A percentile compares a stretch with the other conserved stretches of the same genome.
phyloP scores from a whole-genome alignment of 2,888 invertebrate species.

The Balanococcus diminutus region DNA sequence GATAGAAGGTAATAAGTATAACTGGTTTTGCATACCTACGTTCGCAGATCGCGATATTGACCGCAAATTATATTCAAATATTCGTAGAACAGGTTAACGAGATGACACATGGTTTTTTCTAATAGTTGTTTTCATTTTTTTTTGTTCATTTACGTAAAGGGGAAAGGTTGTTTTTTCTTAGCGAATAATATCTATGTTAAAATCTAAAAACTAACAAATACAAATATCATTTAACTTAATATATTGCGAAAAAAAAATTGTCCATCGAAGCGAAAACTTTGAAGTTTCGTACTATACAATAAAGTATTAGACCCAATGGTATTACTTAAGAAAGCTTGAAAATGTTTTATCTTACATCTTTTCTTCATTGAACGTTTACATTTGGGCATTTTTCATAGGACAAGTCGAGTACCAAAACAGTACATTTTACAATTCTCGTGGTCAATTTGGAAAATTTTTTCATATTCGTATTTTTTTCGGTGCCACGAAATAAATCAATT shows the following conservation, averaged over 20 bases:
- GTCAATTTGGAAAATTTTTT: neutral
- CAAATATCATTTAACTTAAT: neutral
- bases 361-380: conserved; percentile 7
- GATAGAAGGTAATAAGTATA: neutral
- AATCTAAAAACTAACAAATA: neutral
- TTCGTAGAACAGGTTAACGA: neutral
- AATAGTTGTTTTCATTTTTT: neutral
- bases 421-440: neutral
- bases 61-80: conserved; percentile 23
- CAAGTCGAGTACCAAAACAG: neutral
- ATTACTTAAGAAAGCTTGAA: neutral
- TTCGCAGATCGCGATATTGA: neutral
- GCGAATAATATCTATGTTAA: neutral
- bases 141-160: neutral
- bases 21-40: neutral
- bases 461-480: neutral
- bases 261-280: conserved; percentile 15
- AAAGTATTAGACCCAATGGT: conserved; percentile 19
- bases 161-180: neutral
- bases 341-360: conserved; percentile 12
- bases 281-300: neutral
- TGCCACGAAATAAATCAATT: neutral
- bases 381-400: neutral
- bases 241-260: neutral
- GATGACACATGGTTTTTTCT: conserved; percentile 28